Percentiles rank a stretch among this genome's conserved stretches.
phyloP scores from a whole-genome alignment of 2,113 vertebrate species.

The Oxyura jamaicensis region DNA sequence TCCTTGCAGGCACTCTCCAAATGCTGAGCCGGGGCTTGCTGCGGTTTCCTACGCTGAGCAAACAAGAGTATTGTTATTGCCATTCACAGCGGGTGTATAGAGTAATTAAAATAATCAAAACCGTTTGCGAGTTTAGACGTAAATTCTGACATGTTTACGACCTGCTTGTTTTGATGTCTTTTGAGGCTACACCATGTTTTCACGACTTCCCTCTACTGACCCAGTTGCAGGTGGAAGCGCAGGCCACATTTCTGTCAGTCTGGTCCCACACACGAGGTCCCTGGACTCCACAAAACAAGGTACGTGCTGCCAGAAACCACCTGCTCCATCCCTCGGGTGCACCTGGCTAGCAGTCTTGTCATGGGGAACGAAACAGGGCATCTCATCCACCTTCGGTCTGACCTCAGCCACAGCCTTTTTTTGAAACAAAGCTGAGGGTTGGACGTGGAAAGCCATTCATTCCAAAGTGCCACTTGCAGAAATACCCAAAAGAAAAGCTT shows the following conservation, averaged over 20 bases:
- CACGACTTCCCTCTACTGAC: neutral
- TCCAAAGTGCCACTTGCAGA: neutral
- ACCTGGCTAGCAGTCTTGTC: too few species aligned
- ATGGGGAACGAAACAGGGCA: neutral
- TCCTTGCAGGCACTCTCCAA: neutral
- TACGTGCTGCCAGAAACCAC: neutral
- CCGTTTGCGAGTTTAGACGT: neutral
- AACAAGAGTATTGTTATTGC: neutral
- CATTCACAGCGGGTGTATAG: rapidly evolving
- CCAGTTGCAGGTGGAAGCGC: neutral
- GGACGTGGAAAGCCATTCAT: neutral
- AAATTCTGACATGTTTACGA: neutral
- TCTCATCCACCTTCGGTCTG: neutral
- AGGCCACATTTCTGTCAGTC: neutral
- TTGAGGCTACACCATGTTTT: neutral
- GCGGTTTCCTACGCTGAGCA: neutral
- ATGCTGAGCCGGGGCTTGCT: neutral
- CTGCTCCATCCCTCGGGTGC: neutral
- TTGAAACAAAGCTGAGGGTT: neutral
- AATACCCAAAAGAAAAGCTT: neutral
- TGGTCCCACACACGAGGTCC: rapidly evolving
- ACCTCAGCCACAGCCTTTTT: neutral
- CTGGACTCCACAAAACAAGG: neutral
- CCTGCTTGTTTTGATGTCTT: neutral
- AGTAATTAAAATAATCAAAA: neutral